Conservation (phyloP, 2,797 vertebrate genomes). For the Premnoplex brunnescens region DNA sequence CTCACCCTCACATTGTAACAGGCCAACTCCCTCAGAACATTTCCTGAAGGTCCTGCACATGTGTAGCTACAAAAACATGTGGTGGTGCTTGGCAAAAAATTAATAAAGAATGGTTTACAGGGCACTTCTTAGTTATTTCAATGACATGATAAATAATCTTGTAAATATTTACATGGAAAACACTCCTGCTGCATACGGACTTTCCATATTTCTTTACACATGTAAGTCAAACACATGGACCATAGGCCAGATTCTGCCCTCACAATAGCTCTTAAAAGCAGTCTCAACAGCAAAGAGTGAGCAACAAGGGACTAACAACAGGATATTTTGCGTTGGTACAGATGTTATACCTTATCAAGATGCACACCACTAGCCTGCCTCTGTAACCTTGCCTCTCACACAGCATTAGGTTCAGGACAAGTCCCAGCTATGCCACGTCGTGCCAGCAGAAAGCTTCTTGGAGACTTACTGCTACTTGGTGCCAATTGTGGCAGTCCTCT, state of each 20-base stretch:
- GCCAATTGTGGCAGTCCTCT: background rate
- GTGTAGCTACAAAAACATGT: background rate
- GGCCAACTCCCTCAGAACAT: accelerated
- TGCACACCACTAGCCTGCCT: background rate
- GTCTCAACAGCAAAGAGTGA: background rate
- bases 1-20: accelerated
- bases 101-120: background rate
- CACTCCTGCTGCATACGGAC: background rate
- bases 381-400: background rate
- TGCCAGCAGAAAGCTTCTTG: background rate
- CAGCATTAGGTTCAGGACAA: background rate
- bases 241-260: background rate
- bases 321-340: background rate
- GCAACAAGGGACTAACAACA: background rate
- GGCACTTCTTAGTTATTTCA: background rate
- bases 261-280: background rate
- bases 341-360: background rate
- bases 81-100: background rate
- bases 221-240: background rate
- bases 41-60: background rate
- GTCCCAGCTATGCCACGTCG: background rate
- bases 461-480: background rate
- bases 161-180: background rate
- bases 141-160: background rate
- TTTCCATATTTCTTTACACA: background rate